These are phyloP conservation scores for Laothoe populi DNA, from an alignment of 2,888 invertebrate species.

Conservation along the genomic window DNA sequence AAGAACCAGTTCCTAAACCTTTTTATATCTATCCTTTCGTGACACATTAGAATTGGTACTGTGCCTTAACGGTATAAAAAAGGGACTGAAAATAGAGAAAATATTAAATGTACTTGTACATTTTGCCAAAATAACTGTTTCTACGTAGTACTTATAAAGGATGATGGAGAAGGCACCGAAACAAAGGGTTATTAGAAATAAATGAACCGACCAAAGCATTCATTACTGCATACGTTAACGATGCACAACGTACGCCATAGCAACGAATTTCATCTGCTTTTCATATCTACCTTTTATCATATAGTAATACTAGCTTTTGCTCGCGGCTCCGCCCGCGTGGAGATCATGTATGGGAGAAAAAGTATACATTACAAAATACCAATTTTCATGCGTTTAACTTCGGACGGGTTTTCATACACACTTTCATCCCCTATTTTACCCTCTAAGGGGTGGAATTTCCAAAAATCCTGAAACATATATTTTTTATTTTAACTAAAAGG, in stretches of 20 bases:
- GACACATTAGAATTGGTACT: neutral
- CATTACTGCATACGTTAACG: conserved; percentile 6
- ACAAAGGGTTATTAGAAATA: conserved; percentile 12
- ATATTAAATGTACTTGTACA: conserved; percentile 9
- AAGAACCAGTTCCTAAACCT: neutral
- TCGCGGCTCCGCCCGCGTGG: too few species aligned
- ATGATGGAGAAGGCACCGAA: conserved; percentile 11
- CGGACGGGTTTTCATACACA: too few species aligned
- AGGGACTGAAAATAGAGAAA: neutral
- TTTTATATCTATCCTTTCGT: neutral
- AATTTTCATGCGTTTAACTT: too few species aligned
- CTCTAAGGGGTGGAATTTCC: too few species aligned
- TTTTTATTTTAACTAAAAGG: too few species aligned
- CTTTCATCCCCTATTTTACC: too few species aligned
- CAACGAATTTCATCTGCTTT: conserved; percentile 9
- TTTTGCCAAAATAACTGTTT: conserved; percentile 8
- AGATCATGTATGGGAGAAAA: too few species aligned
- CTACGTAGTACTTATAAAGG: neutral
- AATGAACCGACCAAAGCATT: conserved; percentile 16
- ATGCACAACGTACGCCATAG: conserved; percentile 7
- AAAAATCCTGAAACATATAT: too few species aligned
- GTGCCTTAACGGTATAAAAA: neutral
- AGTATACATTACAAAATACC: too few species aligned
- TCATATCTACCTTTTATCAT: too few species aligned
- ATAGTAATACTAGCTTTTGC: too few species aligned